Percentiles rank a stretch among this genome's conserved stretches.
Conservation (phyloP, 1,140 invertebrate genomes). For the Phortica variegata region DNA sequence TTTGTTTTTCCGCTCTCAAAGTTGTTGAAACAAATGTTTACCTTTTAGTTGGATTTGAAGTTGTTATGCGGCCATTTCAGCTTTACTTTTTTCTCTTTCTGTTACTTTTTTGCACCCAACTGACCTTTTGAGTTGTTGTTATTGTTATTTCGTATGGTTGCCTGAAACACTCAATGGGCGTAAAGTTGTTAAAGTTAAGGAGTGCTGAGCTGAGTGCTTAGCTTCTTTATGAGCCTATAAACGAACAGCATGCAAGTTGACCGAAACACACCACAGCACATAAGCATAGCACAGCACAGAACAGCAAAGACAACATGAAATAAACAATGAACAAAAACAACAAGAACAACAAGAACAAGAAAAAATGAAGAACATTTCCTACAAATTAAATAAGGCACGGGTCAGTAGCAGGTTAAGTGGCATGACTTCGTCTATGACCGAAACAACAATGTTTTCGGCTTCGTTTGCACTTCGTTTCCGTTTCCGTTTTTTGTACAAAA, state of each 20-base stretch:
- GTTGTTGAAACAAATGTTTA: too few relatives aligned
- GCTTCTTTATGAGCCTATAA: background rate
- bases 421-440: background rate
- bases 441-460: background rate
- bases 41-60: too few relatives aligned
- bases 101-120: too few relatives aligned
- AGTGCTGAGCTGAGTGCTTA: slow-evolving; percentile 51
- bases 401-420: slow-evolving; percentile 8
- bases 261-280: too few relatives aligned
- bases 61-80: too few relatives aligned
- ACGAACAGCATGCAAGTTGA: slow-evolving; percentile 1
- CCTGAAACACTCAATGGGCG: slow-evolving; percentile 35
- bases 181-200: slow-evolving; percentile 54
- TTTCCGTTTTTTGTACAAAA: background rate
- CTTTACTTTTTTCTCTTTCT: too few relatives aligned
- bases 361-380: background rate
- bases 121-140: too few relatives aligned
- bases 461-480: background rate
- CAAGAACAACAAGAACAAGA: slow-evolving; percentile 10
- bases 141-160: too few relatives aligned
- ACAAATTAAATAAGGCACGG: slow-evolving; percentile 30
- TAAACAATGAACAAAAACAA: slow-evolving; percentile 13
- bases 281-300: slow-evolving; percentile 44
- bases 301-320: slow-evolving; percentile 6
- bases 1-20: too few relatives aligned